Percentiles rank a stretch among this genome's conserved stretches.
Conservation (phyloP, 2,888 invertebrate species). For the Galeopsomyia nigrocyanea region DNA sequence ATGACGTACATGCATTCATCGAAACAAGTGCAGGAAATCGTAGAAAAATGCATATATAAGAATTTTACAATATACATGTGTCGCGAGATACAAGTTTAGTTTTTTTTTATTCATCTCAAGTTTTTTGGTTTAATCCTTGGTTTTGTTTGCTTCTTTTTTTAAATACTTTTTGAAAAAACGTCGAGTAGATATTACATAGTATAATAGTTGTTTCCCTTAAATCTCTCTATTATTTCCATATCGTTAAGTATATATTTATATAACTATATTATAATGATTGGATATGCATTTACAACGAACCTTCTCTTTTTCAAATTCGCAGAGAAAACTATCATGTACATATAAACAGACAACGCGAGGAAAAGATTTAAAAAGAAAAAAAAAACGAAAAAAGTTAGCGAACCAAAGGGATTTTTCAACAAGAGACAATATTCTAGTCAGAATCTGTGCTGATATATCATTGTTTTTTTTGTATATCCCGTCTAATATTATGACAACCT, state of each 20-base stretch:
- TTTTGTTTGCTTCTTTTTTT: no score
- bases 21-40: slow-evolving; percentile 26
- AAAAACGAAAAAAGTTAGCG: slow-evolving; percentile 5
- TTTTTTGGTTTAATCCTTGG: no score
- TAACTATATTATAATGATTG: slow-evolving; percentile 20
- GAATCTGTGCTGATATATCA: background rate
- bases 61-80: slow-evolving; percentile 20
- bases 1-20: background rate
- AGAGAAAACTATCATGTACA: no score
- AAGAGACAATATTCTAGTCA: background rate
- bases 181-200: no score
- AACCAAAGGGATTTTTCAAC: background rate
- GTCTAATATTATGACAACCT: slow-evolving; percentile 46
- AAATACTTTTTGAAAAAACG: no score
- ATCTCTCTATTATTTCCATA: no score
- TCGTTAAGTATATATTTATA: background rate
- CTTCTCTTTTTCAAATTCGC: background rate
- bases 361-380: no score
- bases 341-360: no score
- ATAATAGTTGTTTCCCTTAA: no score
- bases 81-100: background rate
- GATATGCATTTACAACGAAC: slow-evolving; percentile 18
- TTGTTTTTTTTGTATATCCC: slow-evolving; percentile 17
- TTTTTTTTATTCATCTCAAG: no score
- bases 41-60: slow-evolving; percentile 27